Percentiles rank a stretch among this genome's conserved stretches.
Evolutionary conservation across 2,113 vertebrate genomes (phyloP).

Genomic region (Oryzias celebensis): DNA sequence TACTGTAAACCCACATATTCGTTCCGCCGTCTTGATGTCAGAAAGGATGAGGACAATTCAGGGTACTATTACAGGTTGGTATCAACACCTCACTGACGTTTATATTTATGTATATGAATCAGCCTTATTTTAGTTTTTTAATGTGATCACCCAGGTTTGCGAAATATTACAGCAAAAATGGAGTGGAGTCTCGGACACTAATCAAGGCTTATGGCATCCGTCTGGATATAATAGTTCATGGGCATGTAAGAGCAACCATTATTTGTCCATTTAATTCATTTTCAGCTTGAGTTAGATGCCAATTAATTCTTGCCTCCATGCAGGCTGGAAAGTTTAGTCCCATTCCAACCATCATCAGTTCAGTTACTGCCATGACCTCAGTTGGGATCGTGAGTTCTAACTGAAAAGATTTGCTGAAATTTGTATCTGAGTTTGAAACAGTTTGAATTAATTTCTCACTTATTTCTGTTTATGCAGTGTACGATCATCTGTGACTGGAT

Average conservation of each 20-base stretch:
- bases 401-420: no score
- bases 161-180: slow-evolving; percentile 81
- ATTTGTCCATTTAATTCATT: neutral
- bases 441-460: neutral
- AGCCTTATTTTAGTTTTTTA: neutral
- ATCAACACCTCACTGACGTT: neutral
- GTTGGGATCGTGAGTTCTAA: slow-evolving; percentile 85
- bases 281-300: neutral
- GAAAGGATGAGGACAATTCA: slow-evolving; percentile 68
- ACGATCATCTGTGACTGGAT: slow-evolving; percentile 95
- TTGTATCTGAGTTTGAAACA: neutral
- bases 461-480: slow-evolving; percentile 71
- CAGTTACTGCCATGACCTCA: slow-evolving; percentile 88
- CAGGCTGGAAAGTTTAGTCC: slow-evolving; percentile 93
- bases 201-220: slow-evolving; percentile 89
- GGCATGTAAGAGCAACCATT: slow-evolving; percentile 74
- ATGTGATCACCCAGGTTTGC: slow-evolving; percentile 75
- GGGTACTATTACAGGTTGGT: slow-evolving; percentile 84
- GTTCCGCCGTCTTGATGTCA: slow-evolving; percentile 83
- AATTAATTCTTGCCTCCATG: slow-evolving; percentile 1
- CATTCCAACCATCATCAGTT: slow-evolving; percentile 89
- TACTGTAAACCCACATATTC: slow-evolving; percentile 82
- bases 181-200: slow-evolving; percentile 79
- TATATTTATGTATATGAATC: neutral
- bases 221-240: slow-evolving; percentile 88